A percentile compares a stretch with the other conserved stretches of the same genome.
phyloP scores from a whole-genome alignment of 1,140 invertebrate species.

The Brachionus manjavacas region DNA sequence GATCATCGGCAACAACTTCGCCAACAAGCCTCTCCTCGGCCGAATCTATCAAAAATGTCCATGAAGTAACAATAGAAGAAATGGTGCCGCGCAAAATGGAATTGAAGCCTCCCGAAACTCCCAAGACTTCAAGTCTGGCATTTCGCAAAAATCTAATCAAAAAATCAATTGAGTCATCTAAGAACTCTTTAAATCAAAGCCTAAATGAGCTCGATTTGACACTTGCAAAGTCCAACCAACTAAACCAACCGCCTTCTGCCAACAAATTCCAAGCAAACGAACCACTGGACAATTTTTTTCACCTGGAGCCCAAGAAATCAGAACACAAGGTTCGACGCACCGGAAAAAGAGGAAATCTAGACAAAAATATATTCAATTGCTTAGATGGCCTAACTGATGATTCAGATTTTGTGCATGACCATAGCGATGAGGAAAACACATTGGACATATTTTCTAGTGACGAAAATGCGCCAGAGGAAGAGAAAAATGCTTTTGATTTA shows the following conservation, averaged over 20 bases:
- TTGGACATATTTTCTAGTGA: constrained; percentile 5
- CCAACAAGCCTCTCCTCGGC: constrained; percentile 28
- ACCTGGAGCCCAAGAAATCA: neutral
- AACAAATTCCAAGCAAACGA: neutral
- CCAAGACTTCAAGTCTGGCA: constrained; percentile 18
- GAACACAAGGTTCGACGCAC: neutral
- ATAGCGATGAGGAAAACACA: constrained; percentile 11
- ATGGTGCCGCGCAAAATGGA: neutral
- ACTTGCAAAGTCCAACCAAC: neutral
- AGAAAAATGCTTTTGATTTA: neutral
- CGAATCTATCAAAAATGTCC: neutral
- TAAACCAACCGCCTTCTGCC: neutral
- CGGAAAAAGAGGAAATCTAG: neutral
- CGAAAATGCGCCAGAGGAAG: neutral
- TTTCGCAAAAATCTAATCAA: constrained; percentile 11
- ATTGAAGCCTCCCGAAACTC: constrained; percentile 24
- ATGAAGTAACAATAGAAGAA: neutral
- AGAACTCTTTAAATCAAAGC: neutral
- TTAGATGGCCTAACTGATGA: neutral
- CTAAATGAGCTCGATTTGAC: neutral
- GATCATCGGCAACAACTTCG: constrained; percentile 1
- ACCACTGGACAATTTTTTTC: neutral
- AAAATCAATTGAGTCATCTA: neutral
- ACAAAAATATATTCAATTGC: constrained; percentile 1
- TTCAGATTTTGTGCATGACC: neutral